Base-by-base conservation (phyloP, 2,888 invertebrate genomes). In the Ariolimax columbianus region DNA sequence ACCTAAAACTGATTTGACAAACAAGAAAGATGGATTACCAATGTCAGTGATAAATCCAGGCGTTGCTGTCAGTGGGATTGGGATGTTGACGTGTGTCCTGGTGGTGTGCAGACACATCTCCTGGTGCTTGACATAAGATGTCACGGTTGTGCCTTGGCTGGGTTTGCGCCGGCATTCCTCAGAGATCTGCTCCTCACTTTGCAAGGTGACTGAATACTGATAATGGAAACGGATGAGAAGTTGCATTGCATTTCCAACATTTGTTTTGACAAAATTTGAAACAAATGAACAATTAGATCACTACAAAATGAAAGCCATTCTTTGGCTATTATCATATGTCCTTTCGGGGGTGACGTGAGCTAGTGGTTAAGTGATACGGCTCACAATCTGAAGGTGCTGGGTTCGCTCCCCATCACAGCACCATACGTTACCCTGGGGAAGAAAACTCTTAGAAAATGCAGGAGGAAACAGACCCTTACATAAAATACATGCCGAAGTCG, bases 41-140 rank as follows among this genome's bases (percentile, higher is more conserved):
- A 97, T 95, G 93, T 98, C 97, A 23, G 98, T 98, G 79, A 96
- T 96, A 95, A 99, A 99, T n/a, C 97, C 97, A 7, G 99, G 99
- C 0, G 99, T 98, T 9, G 98, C 97, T 92, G 98, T 97, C 84
- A 99, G 95, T 0, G 99, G 99, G 93, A 99, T 97, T 0, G 98
- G 98, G 63, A 99, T 95, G 88, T 97, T 97, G 83, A 99, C 95
- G 92, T 98, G 97, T 0, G 98, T 97, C 91, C 97, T 97, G 89
- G 96, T 89, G 66, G 94, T 92, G 43, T 98, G 98, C 79, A 98
- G 95, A 90, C 98, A 98, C 82, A 98, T 97, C 94, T 98, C 98
- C 94, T 99, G 98, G 91, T 97, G 97, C 91, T 97, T 97, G 82
- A 97, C 97, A 91, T 97, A 97, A 30, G 97, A 97, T 89, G 96